Conservation (phyloP, 2,797 vertebrate species). For the Trichosurus vulpecula region DNA sequence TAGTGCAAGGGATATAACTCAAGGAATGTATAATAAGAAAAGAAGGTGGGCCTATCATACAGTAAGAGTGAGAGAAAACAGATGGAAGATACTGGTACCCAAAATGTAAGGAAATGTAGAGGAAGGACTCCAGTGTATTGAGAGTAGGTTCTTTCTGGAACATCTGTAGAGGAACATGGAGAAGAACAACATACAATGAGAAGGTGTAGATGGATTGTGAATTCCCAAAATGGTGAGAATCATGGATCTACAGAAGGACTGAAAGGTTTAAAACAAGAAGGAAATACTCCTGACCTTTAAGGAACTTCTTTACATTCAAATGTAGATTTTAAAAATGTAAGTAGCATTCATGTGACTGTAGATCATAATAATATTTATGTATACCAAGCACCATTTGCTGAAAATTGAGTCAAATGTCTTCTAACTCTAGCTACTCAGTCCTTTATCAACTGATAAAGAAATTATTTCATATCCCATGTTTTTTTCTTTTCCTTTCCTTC, state of each 20-base stretch:
- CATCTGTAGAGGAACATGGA: neutral
- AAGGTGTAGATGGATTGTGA: neutral
- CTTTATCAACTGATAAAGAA: neutral
- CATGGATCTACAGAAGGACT: neutral
- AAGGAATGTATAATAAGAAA: neutral
- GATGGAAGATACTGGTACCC: neutral
- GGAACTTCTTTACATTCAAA: neutral
- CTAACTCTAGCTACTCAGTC: neutral
- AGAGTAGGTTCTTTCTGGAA: neutral
- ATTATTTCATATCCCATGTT: neutral
- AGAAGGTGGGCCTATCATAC: neutral
- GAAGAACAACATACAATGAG: neutral
- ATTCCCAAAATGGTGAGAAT: neutral
- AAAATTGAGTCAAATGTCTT: neutral
- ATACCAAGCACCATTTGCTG: neutral
- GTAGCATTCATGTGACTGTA: neutral
- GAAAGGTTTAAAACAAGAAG: neutral
- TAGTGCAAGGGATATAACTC: neutral
- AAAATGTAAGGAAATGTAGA: neutral
- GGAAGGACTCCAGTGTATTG: neutral
- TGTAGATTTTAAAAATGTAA: neutral
- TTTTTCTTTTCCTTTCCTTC: neutral
- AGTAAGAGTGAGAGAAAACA: neutral
- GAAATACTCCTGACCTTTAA: neutral
- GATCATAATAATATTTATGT: neutral